A percentile compares a stretch with the other conserved stretches of the same genome.
phyloP scores from a whole-genome alignment of 1,140 invertebrate species.

The Drosophila funebris region DNA sequence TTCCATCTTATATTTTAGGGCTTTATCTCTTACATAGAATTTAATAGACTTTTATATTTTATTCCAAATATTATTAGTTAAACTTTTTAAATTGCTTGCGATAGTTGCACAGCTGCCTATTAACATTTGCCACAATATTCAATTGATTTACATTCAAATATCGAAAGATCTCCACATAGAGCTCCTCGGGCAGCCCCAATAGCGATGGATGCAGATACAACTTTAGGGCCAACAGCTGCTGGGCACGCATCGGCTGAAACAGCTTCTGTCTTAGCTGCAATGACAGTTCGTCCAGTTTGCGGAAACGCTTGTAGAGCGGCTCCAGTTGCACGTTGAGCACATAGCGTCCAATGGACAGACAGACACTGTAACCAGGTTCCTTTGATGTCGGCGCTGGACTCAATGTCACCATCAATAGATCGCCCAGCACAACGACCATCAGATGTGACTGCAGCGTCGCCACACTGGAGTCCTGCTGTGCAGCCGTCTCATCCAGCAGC shows the following conservation, averaged over 20 bases:
- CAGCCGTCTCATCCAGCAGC: constrained; percentile 25
- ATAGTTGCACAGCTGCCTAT: constrained; percentile 33
- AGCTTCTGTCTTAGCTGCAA: constrained; percentile 58
- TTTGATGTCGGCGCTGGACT: constrained; percentile 38
- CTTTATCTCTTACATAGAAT: no score
- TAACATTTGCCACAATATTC: constrained; percentile 67
- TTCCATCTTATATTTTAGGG: no score
- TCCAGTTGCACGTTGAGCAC: constrained; percentile 57
- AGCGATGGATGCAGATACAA: constrained; percentile 51
- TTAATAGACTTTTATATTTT: background rate
- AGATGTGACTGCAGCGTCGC: constrained; percentile 34
- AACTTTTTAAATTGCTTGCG: constrained; percentile 25
- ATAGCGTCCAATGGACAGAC: constrained; percentile 67
- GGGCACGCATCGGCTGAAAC: constrained; percentile 68
- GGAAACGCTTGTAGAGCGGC: constrained; percentile 56
- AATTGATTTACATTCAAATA: constrained; percentile 54
- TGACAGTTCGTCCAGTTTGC: constrained; percentile 62
- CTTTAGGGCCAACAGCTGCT: constrained; percentile 49
- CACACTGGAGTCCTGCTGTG: background rate
- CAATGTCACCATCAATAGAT: constrained; percentile 65
- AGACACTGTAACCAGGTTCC: constrained; percentile 51
- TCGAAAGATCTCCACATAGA: constrained; percentile 63
- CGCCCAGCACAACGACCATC: constrained; percentile 51
- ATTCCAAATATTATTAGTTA: background rate
- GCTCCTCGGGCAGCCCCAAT: constrained; percentile 53